Percentiles rank a stretch among this genome's conserved stretches.
phyloP scores from a whole-genome alignment of 2,113 vertebrate genomes.

The Ceyx melanurus region DNA sequence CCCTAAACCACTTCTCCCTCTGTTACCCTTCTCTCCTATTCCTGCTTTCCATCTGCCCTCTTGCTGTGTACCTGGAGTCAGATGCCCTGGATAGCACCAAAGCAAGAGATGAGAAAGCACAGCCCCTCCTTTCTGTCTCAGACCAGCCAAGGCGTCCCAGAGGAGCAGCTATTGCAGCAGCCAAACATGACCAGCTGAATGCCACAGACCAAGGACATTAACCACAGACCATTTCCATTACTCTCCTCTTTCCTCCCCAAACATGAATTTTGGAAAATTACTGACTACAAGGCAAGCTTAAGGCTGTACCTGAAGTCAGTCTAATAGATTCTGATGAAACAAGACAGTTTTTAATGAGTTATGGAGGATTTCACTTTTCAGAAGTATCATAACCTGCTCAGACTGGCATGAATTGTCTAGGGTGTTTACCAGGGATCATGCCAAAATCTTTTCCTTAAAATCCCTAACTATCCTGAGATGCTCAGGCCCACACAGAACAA shows the following conservation, averaged over 20 bases:
- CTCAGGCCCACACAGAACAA: background rate
- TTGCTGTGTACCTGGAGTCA: background rate
- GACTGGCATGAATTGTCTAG: background rate
- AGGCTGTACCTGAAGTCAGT: background rate
- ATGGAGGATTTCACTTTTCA: background rate
- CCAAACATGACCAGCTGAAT: accelerated
- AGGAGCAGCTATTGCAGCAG: background rate
- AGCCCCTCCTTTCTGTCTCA: background rate
- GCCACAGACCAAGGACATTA: background rate
- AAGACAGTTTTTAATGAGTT: background rate
- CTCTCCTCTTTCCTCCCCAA: background rate
- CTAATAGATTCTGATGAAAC: background rate
- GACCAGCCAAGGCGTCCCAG: background rate
- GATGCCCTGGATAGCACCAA: background rate
- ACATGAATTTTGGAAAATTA: background rate
- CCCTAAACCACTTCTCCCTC: background rate
- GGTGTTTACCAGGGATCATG: background rate
- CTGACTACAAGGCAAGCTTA: background rate
- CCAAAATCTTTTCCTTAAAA: background rate
- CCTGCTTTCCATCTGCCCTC: background rate
- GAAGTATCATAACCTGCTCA: background rate
- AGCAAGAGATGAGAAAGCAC: background rate
- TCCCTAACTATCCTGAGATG: background rate
- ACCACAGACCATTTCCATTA: background rate
- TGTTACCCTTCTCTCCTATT: background rate